Evolutionary conservation across 2,888 invertebrate species (phyloP), one percentile per base, ranked within the genome.

Genomic region (Lasioglossum malachurum): DNA sequence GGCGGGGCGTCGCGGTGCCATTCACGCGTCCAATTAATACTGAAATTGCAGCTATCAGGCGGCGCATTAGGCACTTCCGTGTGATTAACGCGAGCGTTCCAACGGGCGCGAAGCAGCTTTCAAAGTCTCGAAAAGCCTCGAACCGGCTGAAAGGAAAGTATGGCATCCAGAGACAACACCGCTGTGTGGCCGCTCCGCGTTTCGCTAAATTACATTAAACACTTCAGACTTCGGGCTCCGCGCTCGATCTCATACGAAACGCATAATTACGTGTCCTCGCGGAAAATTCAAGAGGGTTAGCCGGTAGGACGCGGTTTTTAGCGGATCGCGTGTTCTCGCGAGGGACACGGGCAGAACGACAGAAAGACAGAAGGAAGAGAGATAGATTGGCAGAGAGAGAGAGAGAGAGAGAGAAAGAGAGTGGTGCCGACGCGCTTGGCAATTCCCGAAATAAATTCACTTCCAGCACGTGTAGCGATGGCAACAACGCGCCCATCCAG

Each of bases 371-470:
- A 64, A 0, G 16, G 1, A 16, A 14, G 64, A 16, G 64, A 5
- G 31, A 31, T 0, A 16, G 7, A 41, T 2, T 12, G 10, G 12
- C 0, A 2, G 41, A 60, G 60, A 14, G 27, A 60, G 5, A 27
- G 27, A 60, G 4, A 64, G 31, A 7, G 8, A 14, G 1, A 27
- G 4, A 31, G 27, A n/a, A n/a, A 27, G 73, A 3, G 80, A 27
- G 35, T 5, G 78, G 71, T 31, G 67, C 19, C 31, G 60, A 80
- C 73, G 71, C 71, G n/a, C 82, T 86, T 84, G 82, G 84, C 85
- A 84, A 88, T 89, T 78, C 82, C 91, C 84, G 82, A 89, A 88
- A 92, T 88, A 91, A 91, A 91, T 91, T 91, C 79, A 75, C 84
- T 91, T 86, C 73, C 85, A 86, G 80, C 88, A 84, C 84, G 84